Percentiles rank a stretch among this genome's conserved stretches.
phyloP scores from a whole-genome alignment of 2,888 invertebrate genomes.

The Eurytoma californica region DNA sequence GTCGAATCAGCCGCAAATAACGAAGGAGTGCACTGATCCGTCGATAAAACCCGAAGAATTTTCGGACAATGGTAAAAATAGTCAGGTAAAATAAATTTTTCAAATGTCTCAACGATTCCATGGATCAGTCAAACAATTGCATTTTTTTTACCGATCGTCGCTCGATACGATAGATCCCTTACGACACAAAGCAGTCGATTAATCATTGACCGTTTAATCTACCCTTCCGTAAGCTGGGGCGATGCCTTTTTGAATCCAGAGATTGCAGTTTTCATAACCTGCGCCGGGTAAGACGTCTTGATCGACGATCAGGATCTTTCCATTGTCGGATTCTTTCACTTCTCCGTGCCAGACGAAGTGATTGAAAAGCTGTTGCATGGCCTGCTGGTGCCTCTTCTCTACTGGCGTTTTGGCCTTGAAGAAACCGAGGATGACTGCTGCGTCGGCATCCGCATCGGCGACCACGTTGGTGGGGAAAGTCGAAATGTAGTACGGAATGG shows the following conservation, averaged over 20 bases:
- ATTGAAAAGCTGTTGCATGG: constrained; percentile 89
- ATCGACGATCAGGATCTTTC: constrained; percentile 81
- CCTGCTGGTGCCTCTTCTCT: constrained; percentile 84
- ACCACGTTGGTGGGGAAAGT: constrained; percentile 79
- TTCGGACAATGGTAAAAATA: constrained; percentile 20
- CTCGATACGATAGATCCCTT: constrained; percentile 16
- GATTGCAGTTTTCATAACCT: constrained; percentile 85
- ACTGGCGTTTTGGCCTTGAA: constrained; percentile 84
- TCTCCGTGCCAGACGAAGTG: constrained; percentile 88
- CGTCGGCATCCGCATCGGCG: constrained; percentile 82
- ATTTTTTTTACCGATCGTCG: constrained; percentile 7
- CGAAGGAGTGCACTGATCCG: constrained; percentile 12
- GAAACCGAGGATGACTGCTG: constrained; percentile 86
- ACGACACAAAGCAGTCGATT: constrained; percentile 26
- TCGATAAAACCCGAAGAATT: constrained; percentile 34
- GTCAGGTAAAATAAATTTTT: constrained; percentile 40
- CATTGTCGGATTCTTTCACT: constrained; percentile 79
- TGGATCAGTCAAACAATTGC: constrained; percentile 17
- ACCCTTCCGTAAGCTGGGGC: constrained; percentile 86
- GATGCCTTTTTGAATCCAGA: constrained; percentile 83
- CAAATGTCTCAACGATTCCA: constrained; percentile 28
- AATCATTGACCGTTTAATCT: constrained; percentile 77
- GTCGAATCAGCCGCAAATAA: constrained; percentile 34
- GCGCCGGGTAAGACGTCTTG: constrained; percentile 82
- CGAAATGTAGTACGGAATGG: constrained; percentile 85